Conservation (phyloP, 2,888 invertebrate genomes). For the Rhopalosiphum nymphaeae region DNA sequence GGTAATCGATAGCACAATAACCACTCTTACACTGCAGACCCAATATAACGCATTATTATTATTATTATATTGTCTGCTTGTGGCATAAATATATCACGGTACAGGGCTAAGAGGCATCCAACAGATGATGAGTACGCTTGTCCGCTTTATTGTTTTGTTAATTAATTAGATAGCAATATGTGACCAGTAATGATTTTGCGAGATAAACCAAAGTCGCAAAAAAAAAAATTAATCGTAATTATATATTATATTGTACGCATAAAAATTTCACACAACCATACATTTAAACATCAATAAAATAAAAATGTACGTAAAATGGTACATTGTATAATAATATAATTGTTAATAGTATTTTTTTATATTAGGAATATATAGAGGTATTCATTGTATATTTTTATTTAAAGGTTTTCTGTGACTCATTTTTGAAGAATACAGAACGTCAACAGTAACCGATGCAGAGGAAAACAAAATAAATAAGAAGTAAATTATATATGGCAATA, state of each 20-base stretch:
- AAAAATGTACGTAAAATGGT: not conserved
- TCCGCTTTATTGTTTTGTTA: not conserved
- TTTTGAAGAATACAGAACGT: not conserved
- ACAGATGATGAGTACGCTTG: not conserved
- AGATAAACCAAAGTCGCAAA: not conserved
- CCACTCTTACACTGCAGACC: not conserved
- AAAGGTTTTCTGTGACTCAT: not conserved
- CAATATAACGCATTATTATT: not conserved
- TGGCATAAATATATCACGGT: not conserved
- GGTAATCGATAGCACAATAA: not conserved
- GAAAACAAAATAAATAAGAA: not conserved
- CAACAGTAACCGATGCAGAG: not conserved
- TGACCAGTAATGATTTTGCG: not conserved
- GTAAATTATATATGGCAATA: not conserved
- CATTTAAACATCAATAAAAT: not conserved
- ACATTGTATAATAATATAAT: not conserved
- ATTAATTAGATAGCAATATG: not conserved
- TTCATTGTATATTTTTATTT: not conserved
- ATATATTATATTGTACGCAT: not conserved
- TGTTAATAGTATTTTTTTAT: not conserved
- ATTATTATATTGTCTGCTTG: not conserved
- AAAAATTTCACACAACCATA: conserved; percentile 12
- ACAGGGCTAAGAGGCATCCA: not conserved
- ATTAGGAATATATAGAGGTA: not conserved
- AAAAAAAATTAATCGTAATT: not conserved